Evolutionary conservation across 2,113 vertebrate genomes (phyloP).

Genomic region (Sclerurus mexicanus): DNA sequence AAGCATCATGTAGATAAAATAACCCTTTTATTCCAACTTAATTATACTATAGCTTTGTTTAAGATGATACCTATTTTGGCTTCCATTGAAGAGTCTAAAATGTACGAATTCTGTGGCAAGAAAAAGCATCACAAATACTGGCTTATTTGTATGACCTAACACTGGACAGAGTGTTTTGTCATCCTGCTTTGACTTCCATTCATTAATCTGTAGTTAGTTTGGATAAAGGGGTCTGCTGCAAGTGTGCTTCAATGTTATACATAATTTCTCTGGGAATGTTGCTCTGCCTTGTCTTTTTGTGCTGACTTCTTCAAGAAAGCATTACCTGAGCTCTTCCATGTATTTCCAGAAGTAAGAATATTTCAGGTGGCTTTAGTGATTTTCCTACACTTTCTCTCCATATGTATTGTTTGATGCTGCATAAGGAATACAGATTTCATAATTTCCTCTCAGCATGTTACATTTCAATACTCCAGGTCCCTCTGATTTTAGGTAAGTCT

Average conservation of each 20-base stretch:
- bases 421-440: neutral
- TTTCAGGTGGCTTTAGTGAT: neutral
- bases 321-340: neutral
- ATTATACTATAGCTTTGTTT: constrained; percentile 41
- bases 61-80: neutral
- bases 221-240: neutral
- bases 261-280: neutral
- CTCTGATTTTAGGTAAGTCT: neutral
- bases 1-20: constrained; percentile 41
- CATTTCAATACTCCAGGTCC: neutral
- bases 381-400: neutral
- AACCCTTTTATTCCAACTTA: constrained; percentile 32
- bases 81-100: neutral
- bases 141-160: neutral
- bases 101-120: neutral
- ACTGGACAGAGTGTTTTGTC: neutral
- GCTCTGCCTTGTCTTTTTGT: neutral
- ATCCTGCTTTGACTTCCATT: neutral
- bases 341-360: neutral
- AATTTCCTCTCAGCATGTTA: neutral
- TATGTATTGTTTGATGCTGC: neutral
- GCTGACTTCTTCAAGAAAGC: neutral
- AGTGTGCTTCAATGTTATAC: neutral
- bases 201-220: neutral
- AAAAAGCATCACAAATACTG: neutral